phyloP scores from a whole-genome alignment of 1,140 invertebrate species.

The Berghia stephanieae region DNA sequence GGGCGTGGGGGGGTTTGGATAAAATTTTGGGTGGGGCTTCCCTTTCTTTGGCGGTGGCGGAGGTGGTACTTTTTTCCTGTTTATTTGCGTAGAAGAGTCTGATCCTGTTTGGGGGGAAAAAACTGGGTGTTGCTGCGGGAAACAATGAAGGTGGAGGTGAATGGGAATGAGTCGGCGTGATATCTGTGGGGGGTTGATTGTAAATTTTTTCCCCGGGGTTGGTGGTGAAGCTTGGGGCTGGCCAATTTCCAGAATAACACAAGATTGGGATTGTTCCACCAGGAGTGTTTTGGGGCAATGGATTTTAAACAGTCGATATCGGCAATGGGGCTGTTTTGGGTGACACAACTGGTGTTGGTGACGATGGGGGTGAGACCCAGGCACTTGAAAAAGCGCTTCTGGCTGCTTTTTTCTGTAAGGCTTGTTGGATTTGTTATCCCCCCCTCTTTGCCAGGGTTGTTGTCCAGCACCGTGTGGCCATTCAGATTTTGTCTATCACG shows the following conservation, averaged over 20 bases:
- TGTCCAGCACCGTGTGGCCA: too few species aligned
- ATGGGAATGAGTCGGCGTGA: background rate
- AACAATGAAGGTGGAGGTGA: background rate
- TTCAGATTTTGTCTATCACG: too few species aligned
- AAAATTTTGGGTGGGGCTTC: too few species aligned
- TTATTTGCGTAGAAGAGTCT: background rate
- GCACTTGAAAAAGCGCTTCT: slow-evolving; percentile 40
- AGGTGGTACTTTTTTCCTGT: slow-evolving; percentile 40
- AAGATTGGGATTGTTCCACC: slow-evolving; percentile 27
- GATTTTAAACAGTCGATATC: too few species aligned
- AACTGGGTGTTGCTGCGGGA: background rate
- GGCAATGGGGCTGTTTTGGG: background rate
- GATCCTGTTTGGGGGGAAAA: background rate
- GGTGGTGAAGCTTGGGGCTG: slow-evolving; percentile 25
- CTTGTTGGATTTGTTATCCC: background rate
- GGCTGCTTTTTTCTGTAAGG: slow-evolving; percentile 37
- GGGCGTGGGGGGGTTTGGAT: too few species aligned
- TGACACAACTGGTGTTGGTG: slow-evolving; percentile 15
- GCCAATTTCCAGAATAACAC: slow-evolving; percentile 8
- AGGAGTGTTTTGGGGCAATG: background rate
- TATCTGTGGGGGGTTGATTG: slow-evolving; percentile 13
- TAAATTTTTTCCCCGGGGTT: slow-evolving; percentile 25
- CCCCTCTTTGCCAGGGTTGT: background rate
- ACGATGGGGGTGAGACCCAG: slow-evolving; percentile 24
- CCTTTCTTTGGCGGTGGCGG: slow-evolving; percentile 46